phyloP scores from a whole-genome alignment of 2,797 vertebrate species.

The Harpagifer antarcticus region DNA sequence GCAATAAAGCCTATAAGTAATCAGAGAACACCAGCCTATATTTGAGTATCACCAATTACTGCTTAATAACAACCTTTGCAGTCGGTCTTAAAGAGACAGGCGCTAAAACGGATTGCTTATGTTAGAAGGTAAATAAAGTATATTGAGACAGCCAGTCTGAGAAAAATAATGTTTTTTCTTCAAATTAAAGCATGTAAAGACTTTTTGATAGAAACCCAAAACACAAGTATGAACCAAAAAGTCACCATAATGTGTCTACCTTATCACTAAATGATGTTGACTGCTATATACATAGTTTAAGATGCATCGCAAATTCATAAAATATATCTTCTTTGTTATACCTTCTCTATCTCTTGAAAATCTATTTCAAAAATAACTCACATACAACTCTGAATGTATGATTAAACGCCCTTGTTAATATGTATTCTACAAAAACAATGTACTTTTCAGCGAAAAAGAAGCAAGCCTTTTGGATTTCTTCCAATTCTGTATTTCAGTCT shows the following conservation, averaged over 20 bases:
- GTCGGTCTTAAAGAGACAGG: no score
- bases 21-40: no score
- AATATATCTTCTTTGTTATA: constrained; percentile 12
- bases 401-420: constrained; percentile 19
- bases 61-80: no score
- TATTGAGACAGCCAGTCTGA: no score
- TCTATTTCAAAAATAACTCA: not conserved
- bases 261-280: constrained; percentile 1
- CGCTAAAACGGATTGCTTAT: no score
- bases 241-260: not conserved
- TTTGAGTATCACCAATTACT: no score
- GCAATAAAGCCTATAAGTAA: no score
- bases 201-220: no score
- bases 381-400: constrained; percentile 3
- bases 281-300: constrained; percentile 20
- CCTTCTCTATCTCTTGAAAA: not conserved
- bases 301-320: constrained; percentile 11
- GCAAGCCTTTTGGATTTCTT: constrained; percentile 35
- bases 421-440: constrained; percentile 25
- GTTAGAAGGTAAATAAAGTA: no score
- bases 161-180: no score
- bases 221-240: no score
- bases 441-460: constrained; percentile 14
- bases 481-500: constrained; percentile 47
- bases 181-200: no score